Evolutionary conservation across 2,113 vertebrate genomes (phyloP).

Genomic region (Vulpes vulpes): DNA sequence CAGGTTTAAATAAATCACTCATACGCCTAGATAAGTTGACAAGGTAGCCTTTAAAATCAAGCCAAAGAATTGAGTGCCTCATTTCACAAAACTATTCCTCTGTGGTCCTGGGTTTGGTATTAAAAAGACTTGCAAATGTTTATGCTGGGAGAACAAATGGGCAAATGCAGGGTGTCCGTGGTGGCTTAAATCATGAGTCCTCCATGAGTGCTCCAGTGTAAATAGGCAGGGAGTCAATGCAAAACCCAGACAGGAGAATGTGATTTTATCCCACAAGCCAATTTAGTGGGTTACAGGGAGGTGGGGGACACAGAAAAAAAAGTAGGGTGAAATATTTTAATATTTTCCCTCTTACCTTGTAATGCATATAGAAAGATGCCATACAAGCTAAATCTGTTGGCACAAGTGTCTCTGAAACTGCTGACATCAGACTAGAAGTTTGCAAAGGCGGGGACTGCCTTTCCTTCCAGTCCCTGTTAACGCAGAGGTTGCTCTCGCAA

Average conservation of each 20-base stretch:
- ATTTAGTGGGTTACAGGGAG: neutral
- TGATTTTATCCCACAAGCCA: neutral
- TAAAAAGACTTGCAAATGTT: neutral
- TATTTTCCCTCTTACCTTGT: neutral
- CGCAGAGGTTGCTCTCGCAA: fast-evolving
- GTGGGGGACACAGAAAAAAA: neutral
- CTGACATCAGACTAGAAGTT: neutral
- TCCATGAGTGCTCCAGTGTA: fast-evolving
- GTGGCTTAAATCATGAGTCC: neutral
- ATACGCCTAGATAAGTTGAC: neutral
- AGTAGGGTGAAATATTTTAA: neutral
- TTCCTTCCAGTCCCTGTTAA: neutral
- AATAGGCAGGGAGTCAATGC: neutral
- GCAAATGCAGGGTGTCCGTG: fast-evolving
- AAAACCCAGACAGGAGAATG: neutral
- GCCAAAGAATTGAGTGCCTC: neutral
- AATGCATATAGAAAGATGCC: neutral
- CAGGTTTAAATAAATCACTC: neutral
- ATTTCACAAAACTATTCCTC: neutral
- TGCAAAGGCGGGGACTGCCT: neutral
- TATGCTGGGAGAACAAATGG: neutral
- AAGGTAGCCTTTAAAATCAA: neutral
- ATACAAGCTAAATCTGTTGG: neutral
- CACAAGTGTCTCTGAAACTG: constrained; percentile 1
- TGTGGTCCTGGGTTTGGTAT: neutral